These are phyloP conservation scores for Physocephala rufipes DNA, from an alignment of 2,888 invertebrate species.

Conservation along the genomic window DNA sequence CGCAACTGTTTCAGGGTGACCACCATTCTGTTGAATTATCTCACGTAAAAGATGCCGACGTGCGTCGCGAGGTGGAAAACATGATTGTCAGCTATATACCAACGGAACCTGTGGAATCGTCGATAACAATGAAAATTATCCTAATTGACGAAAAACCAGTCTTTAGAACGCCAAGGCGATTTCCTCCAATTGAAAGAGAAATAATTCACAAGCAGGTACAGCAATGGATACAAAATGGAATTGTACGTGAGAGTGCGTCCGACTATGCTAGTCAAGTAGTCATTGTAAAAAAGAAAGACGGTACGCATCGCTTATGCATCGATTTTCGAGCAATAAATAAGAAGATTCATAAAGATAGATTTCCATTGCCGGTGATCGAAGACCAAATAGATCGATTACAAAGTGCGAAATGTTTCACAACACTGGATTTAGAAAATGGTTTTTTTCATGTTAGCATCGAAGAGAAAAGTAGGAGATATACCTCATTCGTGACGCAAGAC, in stretches of 20 bases:
- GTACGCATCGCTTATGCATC: constrained; percentile 45
- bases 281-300: constrained; percentile 47
- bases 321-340: constrained; percentile 44
- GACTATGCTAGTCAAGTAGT: constrained; percentile 48
- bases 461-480: constrained; percentile 35
- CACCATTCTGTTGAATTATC: background rate
- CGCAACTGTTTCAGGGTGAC: background rate
- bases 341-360: constrained; percentile 44
- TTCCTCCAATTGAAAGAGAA: constrained; percentile 30
- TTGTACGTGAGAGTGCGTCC: constrained; percentile 38
- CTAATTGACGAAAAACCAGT: constrained; percentile 33
- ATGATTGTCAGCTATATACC: background rate
- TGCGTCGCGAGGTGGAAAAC: background rate
- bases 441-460: constrained; percentile 39
- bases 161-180: constrained; percentile 32
- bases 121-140: constrained; percentile 33
- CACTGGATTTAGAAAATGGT: constrained; percentile 48
- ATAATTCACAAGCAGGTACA: constrained; percentile 26
- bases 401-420: constrained; percentile 48
- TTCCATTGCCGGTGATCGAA: constrained; percentile 48
- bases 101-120: too few species aligned
- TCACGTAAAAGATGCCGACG: background rate
- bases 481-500: constrained; percentile 32
- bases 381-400: constrained; percentile 50
- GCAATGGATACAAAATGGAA: constrained; percentile 30